Conservation (phyloP, 2,797 vertebrate genomes). For the Pterois miles region DNA sequence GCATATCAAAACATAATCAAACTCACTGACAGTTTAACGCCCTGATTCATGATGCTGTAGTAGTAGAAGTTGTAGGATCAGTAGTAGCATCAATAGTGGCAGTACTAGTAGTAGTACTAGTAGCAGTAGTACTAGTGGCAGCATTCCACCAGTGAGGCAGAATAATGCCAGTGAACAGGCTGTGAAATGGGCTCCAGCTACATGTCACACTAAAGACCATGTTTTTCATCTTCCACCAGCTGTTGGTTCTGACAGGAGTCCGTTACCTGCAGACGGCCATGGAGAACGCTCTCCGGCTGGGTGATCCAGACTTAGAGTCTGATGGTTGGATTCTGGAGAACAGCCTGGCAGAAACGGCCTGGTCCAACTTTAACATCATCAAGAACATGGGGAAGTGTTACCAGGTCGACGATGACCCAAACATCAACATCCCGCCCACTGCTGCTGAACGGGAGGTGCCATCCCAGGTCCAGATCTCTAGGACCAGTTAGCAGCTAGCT, state of each 20-base stretch:
- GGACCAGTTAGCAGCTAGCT: neutral
- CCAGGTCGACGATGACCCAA: conserved; percentile 86
- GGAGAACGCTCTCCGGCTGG: conserved; percentile 85
- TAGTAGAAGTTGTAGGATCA: no score
- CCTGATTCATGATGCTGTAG: no score
- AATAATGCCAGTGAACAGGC: no score
- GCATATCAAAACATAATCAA: no score
- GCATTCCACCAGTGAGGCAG: no score
- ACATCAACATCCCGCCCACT: conserved; percentile 77
- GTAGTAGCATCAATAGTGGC: no score
- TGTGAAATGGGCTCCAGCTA: no score
- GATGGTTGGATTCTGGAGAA: conserved; percentile 92
- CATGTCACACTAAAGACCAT: neutral
- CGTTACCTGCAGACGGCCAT: conserved; percentile 92
- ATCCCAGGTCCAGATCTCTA: conserved; percentile 65
- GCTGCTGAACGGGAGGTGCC: conserved; percentile 65
- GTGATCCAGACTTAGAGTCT: conserved; percentile 83
- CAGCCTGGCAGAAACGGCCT: conserved; percentile 87
- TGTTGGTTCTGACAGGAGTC: conserved; percentile 88
- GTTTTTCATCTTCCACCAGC: conserved; percentile 65
- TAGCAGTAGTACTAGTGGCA: no score
- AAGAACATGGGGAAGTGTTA: conserved; percentile 90
- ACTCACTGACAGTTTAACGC: no score
- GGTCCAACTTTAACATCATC: conserved; percentile 87
- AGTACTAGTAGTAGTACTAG: no score